phyloP scores from a whole-genome alignment of 2,797 vertebrate genomes.

The Takifugu rubripes region DNA sequence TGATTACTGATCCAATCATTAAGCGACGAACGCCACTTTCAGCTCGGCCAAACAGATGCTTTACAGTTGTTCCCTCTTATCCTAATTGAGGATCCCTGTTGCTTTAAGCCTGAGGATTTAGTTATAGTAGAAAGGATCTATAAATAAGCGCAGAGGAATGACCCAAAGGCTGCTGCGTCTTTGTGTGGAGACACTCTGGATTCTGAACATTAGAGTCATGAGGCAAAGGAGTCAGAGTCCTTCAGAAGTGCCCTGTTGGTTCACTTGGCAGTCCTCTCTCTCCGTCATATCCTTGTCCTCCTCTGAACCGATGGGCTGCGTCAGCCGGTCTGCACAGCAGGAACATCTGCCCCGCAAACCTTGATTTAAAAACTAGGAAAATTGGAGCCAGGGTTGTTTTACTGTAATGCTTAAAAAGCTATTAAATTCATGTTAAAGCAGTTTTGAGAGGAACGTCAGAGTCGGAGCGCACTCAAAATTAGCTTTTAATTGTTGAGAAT shows the following conservation, averaged over 20 bases:
- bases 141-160: constrained; percentile 53
- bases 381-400: no score
- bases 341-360: no score
- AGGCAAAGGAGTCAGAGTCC: constrained; percentile 51
- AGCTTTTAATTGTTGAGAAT: no score
- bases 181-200: constrained; percentile 15
- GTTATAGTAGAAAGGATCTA: constrained; percentile 58
- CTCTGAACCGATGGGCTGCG: no score
- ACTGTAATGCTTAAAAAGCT: no score
- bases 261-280: constrained; percentile 35
- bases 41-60: constrained; percentile 21
- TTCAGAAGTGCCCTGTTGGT: constrained; percentile 51
- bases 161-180: constrained; percentile 30
- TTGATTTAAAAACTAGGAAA: no score
- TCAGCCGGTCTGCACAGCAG: no score
- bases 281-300: background rate
- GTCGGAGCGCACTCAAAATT: no score
- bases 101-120: constrained; percentile 49
- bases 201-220: constrained; percentile 29
- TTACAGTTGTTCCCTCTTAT: constrained; percentile 22
- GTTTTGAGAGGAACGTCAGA: no score
- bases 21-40: constrained; percentile 25
- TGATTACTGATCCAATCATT: constrained; percentile 40
- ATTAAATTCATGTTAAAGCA: no score
- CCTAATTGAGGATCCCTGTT: constrained; percentile 45